These are phyloP conservation scores for Microctenopoma lineatum DNA, from an alignment of 2,797 vertebrate genomes.

Conservation along the genomic window DNA sequence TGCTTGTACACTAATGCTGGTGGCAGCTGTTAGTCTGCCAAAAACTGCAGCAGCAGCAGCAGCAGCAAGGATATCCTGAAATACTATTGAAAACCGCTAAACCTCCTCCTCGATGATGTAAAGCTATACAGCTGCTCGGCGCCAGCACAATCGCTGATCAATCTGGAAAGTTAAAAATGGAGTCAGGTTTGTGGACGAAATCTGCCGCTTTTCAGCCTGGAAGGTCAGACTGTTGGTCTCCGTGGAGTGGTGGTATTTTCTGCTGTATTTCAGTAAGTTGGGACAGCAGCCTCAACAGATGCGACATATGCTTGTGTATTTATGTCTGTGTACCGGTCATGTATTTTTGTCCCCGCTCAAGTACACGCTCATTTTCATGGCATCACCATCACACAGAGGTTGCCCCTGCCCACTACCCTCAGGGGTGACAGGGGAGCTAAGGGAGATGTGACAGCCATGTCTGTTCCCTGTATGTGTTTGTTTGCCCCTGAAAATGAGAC, in stretches of 20 bases:
- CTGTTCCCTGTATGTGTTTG: slow-evolving; percentile 84
- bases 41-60: slow-evolving; percentile 71
- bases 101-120: slow-evolving; percentile 77
- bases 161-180: slow-evolving; percentile 81
- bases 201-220: slow-evolving; percentile 66
- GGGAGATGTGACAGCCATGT: slow-evolving; percentile 85
- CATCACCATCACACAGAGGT: slow-evolving; percentile 50
- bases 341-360: slow-evolving; percentile 44
- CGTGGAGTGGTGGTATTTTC: slow-evolving; percentile 8
- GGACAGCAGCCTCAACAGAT: slow-evolving; percentile 13
- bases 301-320: slow-evolving; percentile 35
- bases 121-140: slow-evolving; percentile 80
- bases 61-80: slow-evolving; percentile 81
- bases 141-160: slow-evolving; percentile 81
- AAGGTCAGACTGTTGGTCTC: slow-evolving; percentile 63
- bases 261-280: slow-evolving; percentile 19
- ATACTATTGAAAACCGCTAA: slow-evolving; percentile 85
- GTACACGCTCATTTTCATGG: slow-evolving; percentile 46
- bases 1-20: slow-evolving; percentile 77
- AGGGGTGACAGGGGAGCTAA: slow-evolving; percentile 78
- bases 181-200: slow-evolving; percentile 67
- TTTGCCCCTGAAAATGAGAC: slow-evolving; percentile 83
- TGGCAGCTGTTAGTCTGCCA: slow-evolving; percentile 80
- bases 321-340: slow-evolving; percentile 28
- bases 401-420: slow-evolving; percentile 69